Percentiles rank a stretch among this genome's conserved stretches.
These are phyloP conservation scores for Deroplatys truncata DNA, from an alignment of 2,888 invertebrate genomes.

Conservation along the genomic window DNA sequence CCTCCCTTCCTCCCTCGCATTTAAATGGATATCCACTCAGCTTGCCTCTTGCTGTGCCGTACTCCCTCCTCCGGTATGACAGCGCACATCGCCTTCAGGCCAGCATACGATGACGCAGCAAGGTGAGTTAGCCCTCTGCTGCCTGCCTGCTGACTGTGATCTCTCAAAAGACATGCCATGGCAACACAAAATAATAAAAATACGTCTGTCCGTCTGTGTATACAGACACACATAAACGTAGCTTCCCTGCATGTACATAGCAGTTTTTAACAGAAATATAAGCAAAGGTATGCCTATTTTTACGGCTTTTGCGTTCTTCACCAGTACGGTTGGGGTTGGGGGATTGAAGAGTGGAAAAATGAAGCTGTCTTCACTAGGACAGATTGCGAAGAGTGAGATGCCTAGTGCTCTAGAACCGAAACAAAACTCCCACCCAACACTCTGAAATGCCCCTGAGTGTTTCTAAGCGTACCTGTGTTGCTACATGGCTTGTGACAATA, in stretches of 20 bases:
- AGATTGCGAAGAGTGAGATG: background rate
- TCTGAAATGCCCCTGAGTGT: background rate
- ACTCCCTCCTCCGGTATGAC: background rate
- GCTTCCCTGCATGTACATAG: background rate
- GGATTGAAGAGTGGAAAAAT: background rate
- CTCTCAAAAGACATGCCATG: background rate
- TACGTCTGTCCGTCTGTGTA: background rate
- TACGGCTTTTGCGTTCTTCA: background rate
- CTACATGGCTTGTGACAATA: background rate
- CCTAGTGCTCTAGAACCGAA: background rate
- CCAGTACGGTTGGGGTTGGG: background rate
- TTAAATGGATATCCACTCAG: constrained; percentile 18
- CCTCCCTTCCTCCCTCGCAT: constrained; percentile 17
- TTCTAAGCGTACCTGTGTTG: background rate
- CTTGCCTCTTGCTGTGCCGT: background rate
- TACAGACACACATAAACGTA: background rate
- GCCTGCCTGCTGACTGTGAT: background rate
- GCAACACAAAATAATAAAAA: background rate
- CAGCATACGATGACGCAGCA: background rate
- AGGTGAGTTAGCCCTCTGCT: background rate
- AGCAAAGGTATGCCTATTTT: background rate
- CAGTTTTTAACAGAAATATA: background rate
- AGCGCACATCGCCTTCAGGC: constrained; percentile 2
- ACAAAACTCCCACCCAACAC: background rate
- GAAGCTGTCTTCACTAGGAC: background rate